Evolutionary conservation across 2,113 vertebrate species (phyloP).

Genomic region (Aegotheles bennettii): DNA sequence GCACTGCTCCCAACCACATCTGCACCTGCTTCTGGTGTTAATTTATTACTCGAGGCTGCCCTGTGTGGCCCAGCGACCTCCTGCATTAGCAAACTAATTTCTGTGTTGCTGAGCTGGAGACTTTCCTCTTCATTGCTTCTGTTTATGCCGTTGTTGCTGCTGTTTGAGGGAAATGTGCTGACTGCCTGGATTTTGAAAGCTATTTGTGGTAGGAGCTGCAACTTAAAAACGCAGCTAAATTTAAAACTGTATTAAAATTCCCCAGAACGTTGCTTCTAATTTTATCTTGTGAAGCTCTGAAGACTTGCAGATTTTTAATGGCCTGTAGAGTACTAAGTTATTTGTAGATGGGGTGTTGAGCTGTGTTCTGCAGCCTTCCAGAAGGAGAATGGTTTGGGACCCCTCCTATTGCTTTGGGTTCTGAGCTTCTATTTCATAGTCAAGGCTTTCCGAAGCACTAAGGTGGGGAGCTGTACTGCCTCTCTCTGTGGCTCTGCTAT

Average conservation of each 20-base stretch:
- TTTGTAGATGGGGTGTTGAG: background rate
- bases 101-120: slow-evolving; percentile 67
- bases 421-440: background rate
- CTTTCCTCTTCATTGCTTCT: slow-evolving; percentile 62
- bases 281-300: background rate
- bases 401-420: background rate
- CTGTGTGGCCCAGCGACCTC: slow-evolving; percentile 11
- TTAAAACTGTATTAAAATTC: slow-evolving; percentile 53
- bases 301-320: slow-evolving; percentile 19
- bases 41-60: slow-evolving; percentile 18
- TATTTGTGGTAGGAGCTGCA: slow-evolving; percentile 50
- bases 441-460: background rate
- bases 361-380: background rate
- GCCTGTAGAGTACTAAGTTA: slow-evolving; percentile 1
- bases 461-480: background rate
- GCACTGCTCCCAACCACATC: background rate
- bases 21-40: background rate
- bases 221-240: slow-evolving; percentile 61
- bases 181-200: slow-evolving; percentile 64
- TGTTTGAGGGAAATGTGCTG: slow-evolving; percentile 70
- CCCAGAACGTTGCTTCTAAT: background rate
- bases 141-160: slow-evolving; percentile 57
- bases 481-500: background rate
- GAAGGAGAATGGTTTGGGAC: background rate
- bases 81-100: slow-evolving; percentile 30